These are phyloP conservation scores for Pocillopora verrucosa DNA, from an alignment of 64 coral and sea anemone genomes.

Conservation along the genomic window DNA sequence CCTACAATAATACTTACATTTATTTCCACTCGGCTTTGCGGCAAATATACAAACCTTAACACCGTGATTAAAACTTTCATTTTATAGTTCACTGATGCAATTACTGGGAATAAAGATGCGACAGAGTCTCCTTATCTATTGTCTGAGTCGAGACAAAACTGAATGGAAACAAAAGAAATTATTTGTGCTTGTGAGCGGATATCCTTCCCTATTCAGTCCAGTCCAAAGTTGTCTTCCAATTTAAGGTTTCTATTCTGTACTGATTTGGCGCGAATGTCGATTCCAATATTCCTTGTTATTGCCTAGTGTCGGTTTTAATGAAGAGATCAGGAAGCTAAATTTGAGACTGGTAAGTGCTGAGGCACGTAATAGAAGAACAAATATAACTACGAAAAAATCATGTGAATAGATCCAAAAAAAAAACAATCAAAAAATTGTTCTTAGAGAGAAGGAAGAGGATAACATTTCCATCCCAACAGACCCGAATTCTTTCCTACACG, in stretches of 20 bases:
- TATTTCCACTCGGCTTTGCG: neutral
- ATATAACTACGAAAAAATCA: no score
- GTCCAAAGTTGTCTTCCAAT: neutral
- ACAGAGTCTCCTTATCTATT: neutral
- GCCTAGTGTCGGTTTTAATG: neutral
- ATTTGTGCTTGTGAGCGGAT: neutral
- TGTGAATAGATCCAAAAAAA: no score
- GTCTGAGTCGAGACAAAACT: neutral
- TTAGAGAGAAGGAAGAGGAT: no score
- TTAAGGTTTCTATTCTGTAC: neutral
- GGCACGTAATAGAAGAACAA: no score
- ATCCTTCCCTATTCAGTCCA: neutral
- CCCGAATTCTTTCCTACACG: no score
- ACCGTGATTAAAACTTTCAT: neutral
- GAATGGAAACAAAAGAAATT: neutral
- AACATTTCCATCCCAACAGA: no score
- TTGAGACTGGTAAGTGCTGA: no score
- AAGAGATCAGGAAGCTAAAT: neutral
- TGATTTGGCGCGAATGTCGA: neutral
- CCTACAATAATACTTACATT: neutral
- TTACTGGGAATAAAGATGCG: neutral
- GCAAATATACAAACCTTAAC: neutral
- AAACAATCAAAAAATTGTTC: no score
- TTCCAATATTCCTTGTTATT: neutral
- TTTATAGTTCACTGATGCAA: conserved; percentile 3